Evolutionary conservation across 1,140 invertebrate species (phyloP).

Genomic region (Drosophila tropicalis): DNA sequence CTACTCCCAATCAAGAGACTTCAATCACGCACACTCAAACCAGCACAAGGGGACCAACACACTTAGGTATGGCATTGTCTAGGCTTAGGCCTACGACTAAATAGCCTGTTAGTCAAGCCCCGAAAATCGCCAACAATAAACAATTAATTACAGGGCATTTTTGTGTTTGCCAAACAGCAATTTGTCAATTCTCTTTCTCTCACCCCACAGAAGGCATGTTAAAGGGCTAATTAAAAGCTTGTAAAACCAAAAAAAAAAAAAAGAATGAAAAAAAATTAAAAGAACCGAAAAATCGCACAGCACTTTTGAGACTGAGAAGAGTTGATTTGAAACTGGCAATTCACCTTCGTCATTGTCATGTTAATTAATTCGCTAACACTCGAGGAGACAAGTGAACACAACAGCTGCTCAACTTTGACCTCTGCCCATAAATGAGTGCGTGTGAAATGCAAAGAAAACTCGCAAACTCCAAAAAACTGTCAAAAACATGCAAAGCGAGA

Average conservation of each 20-base stretch:
- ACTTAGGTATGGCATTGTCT: not conserved
- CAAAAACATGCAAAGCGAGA: conserved; percentile 60
- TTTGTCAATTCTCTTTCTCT: conserved; percentile 41
- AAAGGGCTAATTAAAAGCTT: conserved; percentile 75
- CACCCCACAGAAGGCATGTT: conserved; percentile 13
- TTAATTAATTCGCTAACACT: conserved; percentile 79
- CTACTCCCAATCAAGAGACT: conserved; percentile 30
- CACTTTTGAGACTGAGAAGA: conserved; percentile 28
- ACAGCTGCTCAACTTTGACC: conserved; percentile 35
- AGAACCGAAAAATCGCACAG: conserved; percentile 23
- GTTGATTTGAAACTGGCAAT: conserved; percentile 72
- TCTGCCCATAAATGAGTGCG: conserved; percentile 1
- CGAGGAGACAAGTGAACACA: conserved; percentile 69
- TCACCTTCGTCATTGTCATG: conserved; percentile 82
- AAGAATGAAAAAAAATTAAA: conserved; percentile 28
- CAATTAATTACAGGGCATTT: conserved; percentile 71
- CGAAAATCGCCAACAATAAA: conserved; percentile 66
- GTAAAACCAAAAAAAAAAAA: conserved; percentile 49
- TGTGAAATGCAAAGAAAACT: conserved; percentile 18
- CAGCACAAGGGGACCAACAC: conserved; percentile 11
- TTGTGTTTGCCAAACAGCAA: conserved; percentile 35
- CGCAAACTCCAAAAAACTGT: conserved; percentile 53
- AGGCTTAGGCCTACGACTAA: not conserved
- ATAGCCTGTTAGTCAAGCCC: conserved; percentile 15
- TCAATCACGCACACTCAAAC: conserved; percentile 37